Evolutionary conservation across 2,888 invertebrate species (phyloP), one percentile per base, ranked within the genome.

Genomic region (Cryptophagus acutangulus): DNA sequence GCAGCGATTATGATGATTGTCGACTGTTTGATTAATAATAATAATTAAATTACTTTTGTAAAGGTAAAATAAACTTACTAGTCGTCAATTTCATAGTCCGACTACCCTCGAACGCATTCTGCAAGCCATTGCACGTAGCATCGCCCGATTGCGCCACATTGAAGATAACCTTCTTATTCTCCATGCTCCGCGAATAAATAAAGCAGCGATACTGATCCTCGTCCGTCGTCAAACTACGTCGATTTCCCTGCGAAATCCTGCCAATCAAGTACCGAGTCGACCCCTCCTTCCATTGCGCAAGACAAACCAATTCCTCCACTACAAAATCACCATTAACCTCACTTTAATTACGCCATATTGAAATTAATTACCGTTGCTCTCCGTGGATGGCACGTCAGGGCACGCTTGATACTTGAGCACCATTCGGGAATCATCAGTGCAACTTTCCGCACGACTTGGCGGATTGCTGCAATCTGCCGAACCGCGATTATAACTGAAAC

Each of bases 271-370:
- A 89, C 38, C 83, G 74, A 34, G 82, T 84, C 24, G 85, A 82
- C 0, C 88, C 87, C 52, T 89, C 88, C 66, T 84, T 87, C 89
- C 89, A 90, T 12, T 79, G 78, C 2, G 87, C 89, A 40, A 89
- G 69, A 65, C 89, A 89, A 33, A 85, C 81, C 38, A 89, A 66
- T 69, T 88, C 87, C 61, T 89, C 88, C 35, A 84, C 88, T 87
- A 61, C 17, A 14, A 36, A 25, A 36, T 2, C 4, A 16, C 10
- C 8, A 29, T 17, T 38, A 12, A 29, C 17, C n/a, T n/a, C n/a
- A 30, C 12, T 25, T 8, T 5, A 25, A 36, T 55, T 54, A 9
- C 9, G 16, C 31, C 8, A 31, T 15, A 15, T 15, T 15, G 15
- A n/a, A 9, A 5, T 20, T 30, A 45, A 71, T 71, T 63, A 87